Evolutionary conservation across 2,797 vertebrate genomes (phyloP).

Genomic region (Vipera ursinii): DNA sequence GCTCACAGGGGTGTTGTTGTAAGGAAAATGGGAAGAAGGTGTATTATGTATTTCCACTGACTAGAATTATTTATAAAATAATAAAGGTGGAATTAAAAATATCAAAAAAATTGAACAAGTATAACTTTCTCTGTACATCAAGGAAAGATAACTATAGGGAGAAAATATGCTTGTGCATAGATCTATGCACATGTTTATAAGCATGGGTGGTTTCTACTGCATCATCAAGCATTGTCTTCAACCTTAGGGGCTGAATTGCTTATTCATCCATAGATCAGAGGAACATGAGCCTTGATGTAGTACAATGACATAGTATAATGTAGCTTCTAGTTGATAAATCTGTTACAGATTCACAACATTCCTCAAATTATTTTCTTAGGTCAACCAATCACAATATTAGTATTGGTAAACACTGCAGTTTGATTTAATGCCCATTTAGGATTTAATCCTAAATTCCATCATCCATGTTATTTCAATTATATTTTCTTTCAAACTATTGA

Average conservation of each 20-base stretch:
- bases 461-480: constrained; percentile 39
- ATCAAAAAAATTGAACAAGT: neutral
- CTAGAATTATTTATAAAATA: neutral
- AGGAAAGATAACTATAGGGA: neutral
- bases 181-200: neutral
- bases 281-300: neutral
- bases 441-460: constrained; percentile 46
- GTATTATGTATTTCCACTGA: neutral
- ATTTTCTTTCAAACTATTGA: neutral
- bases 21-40: neutral
- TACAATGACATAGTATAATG: neutral
- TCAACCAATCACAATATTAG: constrained; percentile 25
- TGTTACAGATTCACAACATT: neutral
- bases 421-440: constrained; percentile 34
- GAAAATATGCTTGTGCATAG: neutral
- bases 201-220: neutral
- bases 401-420: constrained; percentile 36
- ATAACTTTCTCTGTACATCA: neutral
- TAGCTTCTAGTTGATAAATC: neutral
- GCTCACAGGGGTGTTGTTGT: too few species aligned
- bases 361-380: constrained; percentile 2
- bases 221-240: neutral
- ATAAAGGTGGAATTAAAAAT: neutral
- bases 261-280: neutral
- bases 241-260: neutral